A percentile compares a stretch with the other conserved stretches of the same genome.
phyloP scores from a whole-genome alignment of 2,888 invertebrate genomes.

The Xestia sexstrigata region DNA sequence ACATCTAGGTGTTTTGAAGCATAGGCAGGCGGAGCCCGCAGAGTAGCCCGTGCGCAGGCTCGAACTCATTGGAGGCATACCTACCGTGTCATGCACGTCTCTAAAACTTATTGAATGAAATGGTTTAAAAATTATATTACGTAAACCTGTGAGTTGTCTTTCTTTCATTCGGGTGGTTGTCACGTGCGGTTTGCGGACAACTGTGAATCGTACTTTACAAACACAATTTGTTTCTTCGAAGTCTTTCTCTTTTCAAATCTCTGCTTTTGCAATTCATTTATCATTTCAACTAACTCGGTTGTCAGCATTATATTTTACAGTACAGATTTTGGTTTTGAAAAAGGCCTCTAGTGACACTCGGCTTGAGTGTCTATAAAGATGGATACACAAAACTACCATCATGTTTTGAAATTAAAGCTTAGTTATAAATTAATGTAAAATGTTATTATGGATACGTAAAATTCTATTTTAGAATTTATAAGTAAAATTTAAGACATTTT shows the following conservation, averaged over 20 bases:
- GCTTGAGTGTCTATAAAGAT: neutral
- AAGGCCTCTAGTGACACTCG: neutral
- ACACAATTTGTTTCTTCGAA: neutral
- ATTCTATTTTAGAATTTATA: slow-evolving; percentile 29
- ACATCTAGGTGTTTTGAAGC: neutral
- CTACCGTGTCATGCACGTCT: neutral
- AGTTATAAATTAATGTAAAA: neutral
- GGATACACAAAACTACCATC: neutral
- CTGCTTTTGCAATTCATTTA: neutral
- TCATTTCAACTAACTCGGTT: neutral
- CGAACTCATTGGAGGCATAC: neutral
- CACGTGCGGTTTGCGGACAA: neutral
- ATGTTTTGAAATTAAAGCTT: slow-evolving; percentile 23
- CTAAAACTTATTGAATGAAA: neutral
- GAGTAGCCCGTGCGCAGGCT: neutral
- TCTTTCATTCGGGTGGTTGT: neutral
- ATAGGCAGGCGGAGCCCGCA: neutral
- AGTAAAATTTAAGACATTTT: slow-evolving; percentile 38
- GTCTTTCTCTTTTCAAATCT: neutral
- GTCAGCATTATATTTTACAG: neutral
- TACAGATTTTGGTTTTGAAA: neutral
- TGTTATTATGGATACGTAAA: slow-evolving; percentile 23
- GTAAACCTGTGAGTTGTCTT: neutral
- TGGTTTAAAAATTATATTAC: neutral
- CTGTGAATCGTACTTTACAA: slow-evolving; percentile 21